A percentile compares a stretch with the other conserved stretches of the same genome.
These are phyloP conservation scores for Gymnoscopelus braueri DNA, from an alignment of 2,797 vertebrate species.

Conservation along the genomic window DNA sequence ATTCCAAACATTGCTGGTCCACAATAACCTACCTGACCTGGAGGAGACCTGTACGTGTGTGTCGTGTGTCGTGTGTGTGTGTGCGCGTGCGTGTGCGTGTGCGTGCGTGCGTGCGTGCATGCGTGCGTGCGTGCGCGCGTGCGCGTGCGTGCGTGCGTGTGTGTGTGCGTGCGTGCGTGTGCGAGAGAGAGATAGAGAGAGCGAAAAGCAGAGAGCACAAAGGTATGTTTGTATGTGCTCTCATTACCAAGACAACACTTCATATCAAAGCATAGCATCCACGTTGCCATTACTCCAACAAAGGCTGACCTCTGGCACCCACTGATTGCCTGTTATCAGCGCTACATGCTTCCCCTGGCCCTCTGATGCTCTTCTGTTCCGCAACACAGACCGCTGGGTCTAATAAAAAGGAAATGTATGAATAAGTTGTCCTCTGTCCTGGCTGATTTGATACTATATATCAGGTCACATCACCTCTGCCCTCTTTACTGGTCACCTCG, in stretches of 20 bases:
- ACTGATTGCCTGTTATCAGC: slow-evolving; percentile 43
- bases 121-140: too few species aligned
- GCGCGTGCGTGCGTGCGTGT: too few species aligned
- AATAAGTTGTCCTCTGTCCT: slow-evolving; percentile 44
- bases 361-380: slow-evolving; percentile 7
- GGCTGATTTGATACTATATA: slow-evolving; percentile 45
- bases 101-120: not conserved
- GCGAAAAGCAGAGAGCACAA: too few species aligned
- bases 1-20: too few species aligned
- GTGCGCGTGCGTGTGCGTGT: too few species aligned
- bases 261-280: not conserved
- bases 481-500: not conserved
- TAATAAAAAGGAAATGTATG: slow-evolving; percentile 54
- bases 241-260: slow-evolving; percentile 31
- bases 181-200: too few species aligned
- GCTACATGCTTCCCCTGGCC: slow-evolving; percentile 10
- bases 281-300: slow-evolving; percentile 9
- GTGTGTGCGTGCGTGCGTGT: not conserved
- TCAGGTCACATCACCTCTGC: slow-evolving; percentile 35
- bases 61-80: too few species aligned
- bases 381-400: slow-evolving; percentile 6
- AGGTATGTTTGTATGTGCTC: slow-evolving; percentile 1
- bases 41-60: too few species aligned
- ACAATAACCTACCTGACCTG: too few species aligned
- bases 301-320: slow-evolving; percentile 30